Evolutionary conservation across 2,888 invertebrate genomes (phyloP).

Genomic region (Idaea biselata): DNA sequence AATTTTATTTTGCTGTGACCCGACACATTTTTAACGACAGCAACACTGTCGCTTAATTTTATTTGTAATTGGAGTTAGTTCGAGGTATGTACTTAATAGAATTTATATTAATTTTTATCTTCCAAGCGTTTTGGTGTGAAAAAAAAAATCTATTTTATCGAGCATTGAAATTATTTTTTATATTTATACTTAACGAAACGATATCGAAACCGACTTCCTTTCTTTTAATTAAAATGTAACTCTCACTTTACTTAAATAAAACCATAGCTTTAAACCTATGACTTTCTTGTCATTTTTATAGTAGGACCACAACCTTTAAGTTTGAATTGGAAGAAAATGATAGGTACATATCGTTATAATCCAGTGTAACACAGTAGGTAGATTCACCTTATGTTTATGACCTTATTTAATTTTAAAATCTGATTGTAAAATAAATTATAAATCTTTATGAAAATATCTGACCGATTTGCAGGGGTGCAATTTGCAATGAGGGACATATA

Average conservation of each 20-base stretch:
- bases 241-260: no score
- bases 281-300: no score
- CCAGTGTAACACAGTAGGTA: no score
- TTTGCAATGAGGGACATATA: conserved; percentile 51
- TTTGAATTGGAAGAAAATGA: no score
- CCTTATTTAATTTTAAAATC: conserved; percentile 11
- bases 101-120: conserved; percentile 12
- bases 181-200: conserved; percentile 63
- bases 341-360: no score
- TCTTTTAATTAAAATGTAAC: conserved; percentile 17
- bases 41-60: conserved; percentile 3
- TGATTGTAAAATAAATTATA: conserved; percentile 8
- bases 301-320: no score
- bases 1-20: conserved; percentile 5
- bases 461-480: conserved; percentile 60
- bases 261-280: no score
- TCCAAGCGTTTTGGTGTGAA: conserved; percentile 45
- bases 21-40: conserved; percentile 5
- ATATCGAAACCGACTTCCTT: conserved; percentile 72
- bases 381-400: conserved; percentile 2
- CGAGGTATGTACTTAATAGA: conserved; percentile 2
- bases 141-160: conserved; percentile 49
- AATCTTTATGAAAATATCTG: conserved; percentile 44
- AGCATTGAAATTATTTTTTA: conserved; percentile 66
- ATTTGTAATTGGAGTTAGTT: conserved; percentile 23